Conservation (phyloP, 2,113 vertebrate genomes). For the Megaleporinus macrocephalus region DNA sequence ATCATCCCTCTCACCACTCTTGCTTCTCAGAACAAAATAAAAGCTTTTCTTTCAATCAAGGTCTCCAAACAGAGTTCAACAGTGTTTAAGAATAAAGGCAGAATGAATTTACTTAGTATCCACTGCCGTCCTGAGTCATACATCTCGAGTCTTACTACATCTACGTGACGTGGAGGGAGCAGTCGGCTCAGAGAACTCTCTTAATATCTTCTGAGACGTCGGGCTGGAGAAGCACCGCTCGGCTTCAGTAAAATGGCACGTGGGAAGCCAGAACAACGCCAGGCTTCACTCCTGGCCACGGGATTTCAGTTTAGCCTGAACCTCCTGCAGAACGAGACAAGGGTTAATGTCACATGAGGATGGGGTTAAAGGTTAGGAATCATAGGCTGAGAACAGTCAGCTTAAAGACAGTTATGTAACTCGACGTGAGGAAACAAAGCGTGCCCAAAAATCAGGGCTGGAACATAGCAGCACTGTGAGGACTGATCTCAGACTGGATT, state of each 20-base stretch:
- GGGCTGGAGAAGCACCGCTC: background rate
- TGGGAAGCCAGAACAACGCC: conserved; percentile 14
- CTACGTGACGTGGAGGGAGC: background rate
- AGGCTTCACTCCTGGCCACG: background rate
- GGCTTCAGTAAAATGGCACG: conserved; percentile 5
- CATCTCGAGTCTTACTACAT: background rate
- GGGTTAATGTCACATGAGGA: background rate
- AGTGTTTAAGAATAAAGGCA: background rate
- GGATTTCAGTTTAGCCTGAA: conserved; percentile 7
- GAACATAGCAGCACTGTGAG: too few species aligned
- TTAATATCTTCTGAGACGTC: background rate
- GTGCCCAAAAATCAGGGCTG: background rate
- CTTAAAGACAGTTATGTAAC: background rate
- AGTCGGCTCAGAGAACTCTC: background rate
- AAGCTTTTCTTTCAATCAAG: too few species aligned
- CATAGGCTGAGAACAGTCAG: background rate
- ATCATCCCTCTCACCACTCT: too few species aligned
- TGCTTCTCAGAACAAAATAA: background rate
- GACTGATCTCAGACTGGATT: background rate
- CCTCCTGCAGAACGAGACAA: background rate
- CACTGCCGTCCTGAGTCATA: too few species aligned
- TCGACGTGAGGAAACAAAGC: background rate
- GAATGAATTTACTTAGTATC: background rate
- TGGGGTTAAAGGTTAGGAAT: background rate
- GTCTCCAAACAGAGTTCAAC: background rate